Base-by-base conservation (phyloP, 2,113 vertebrate species). In the Coptodon rendalli region DNA sequence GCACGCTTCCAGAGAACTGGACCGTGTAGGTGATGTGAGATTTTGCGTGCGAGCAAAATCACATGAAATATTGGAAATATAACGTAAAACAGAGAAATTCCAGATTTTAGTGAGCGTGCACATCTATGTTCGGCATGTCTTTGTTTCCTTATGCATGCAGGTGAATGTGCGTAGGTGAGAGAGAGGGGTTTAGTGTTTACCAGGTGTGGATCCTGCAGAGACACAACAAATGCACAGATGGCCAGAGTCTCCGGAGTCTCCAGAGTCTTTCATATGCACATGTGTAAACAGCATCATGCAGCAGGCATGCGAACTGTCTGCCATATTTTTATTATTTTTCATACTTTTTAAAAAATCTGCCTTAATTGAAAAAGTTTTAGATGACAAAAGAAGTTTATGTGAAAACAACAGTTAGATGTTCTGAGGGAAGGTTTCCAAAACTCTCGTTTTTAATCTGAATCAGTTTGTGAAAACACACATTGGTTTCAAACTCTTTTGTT, bases 141-240 rank as follows among this genome's bases (percentile, higher is more conserved):
- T 34, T 31, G 73, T 52, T 78, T 31, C 45, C 73, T 78, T 31
- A n/a, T 78, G 73, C 27, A 50, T 48, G 71, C 27, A 19, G 6
- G 71, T 78, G 53, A 52, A 45, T 10, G 14, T 81, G 43, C 24
- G 43, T 31, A 11, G 8, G 38, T 5, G 27, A 36, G 76, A 43
- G 54, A 7, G 68, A 17, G 40, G 7, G 71, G 12, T 40, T 63
- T 68, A 52, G n/a, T 79, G 52, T 82, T 66, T 81, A 89, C 91
- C 88, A 90, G 87, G 85, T 91, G 91, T 89, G 85, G 89, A 86
- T 86, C 88, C 87, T 80, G 89, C 86, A 87, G 84, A 81, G 79
- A 89, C 34, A 22, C 27, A 88, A 79, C 61, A 92, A 91, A 82
- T 16, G 43, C 79, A 87, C 93, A 94, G 93, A 94, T 93, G 93